Percentiles rank a stretch among this genome's conserved stretches.
These are phyloP conservation scores for Xenopus borealis DNA, from an alignment of 2,113 vertebrate species.

Conservation along the genomic window DNA sequence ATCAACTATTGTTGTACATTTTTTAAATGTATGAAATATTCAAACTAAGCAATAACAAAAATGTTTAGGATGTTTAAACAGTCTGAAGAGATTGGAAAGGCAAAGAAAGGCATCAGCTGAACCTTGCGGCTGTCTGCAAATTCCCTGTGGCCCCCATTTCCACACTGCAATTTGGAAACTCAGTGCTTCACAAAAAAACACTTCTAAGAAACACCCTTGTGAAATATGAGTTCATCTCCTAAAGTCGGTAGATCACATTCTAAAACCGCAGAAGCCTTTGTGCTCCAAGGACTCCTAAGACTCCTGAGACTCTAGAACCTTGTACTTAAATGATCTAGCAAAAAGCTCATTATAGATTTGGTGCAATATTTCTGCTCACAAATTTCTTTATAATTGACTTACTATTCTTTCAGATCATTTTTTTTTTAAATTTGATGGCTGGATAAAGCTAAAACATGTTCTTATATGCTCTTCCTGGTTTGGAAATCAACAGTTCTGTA, in stretches of 20 bases:
- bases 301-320: slow-evolving; percentile 8
- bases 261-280: slow-evolving; percentile 19
- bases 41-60: too few species aligned
- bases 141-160: too few species aligned
- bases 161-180: too few species aligned
- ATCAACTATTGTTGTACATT: too few species aligned
- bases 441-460: not conserved
- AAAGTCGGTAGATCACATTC: slow-evolving; percentile 1
- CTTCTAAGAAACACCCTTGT: slow-evolving; percentile 1
- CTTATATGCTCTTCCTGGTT: not conserved
- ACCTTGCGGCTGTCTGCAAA: too few species aligned
- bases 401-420: slow-evolving; percentile 4
- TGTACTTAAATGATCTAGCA: slow-evolving; percentile 24
- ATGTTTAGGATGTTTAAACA: too few species aligned
- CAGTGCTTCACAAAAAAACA: too few species aligned
- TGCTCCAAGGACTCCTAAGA: not conserved
- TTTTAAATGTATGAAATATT: too few species aligned
- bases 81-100: too few species aligned
- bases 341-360: slow-evolving; percentile 16
- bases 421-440: not conserved
- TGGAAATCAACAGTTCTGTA: too few species aligned
- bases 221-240: slow-evolving; percentile 7
- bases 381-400: slow-evolving; percentile 13
- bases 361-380: slow-evolving; percentile 22
- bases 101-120: too few species aligned